Evolutionary conservation across 2,797 vertebrate species (phyloP).

Genomic region (Gambelia wislizenii): DNA sequence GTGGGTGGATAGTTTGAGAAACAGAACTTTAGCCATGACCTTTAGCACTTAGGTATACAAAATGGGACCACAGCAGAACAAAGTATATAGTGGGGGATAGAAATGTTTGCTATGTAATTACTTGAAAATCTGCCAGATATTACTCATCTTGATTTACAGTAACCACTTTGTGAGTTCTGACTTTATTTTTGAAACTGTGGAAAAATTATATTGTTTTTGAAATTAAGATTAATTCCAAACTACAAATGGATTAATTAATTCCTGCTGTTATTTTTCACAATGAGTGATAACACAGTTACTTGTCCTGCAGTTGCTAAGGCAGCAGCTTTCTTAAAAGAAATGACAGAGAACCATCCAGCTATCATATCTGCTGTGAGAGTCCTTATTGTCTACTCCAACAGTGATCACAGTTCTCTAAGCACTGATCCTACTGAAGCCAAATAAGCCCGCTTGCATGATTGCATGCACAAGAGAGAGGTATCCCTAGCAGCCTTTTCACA

Average conservation of each 20-base stretch:
- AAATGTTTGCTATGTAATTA: background rate
- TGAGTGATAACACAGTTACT: background rate
- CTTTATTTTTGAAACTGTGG: slow-evolving; percentile 67
- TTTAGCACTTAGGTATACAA: background rate
- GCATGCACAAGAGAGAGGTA: background rate
- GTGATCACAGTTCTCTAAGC: background rate
- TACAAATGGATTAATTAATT: slow-evolving; percentile 62
- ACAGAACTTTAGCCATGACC: background rate
- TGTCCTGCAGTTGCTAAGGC: background rate
- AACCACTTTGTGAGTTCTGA: slow-evolving; percentile 42
- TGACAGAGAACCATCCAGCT: background rate
- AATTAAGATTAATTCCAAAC: slow-evolving; percentile 58
- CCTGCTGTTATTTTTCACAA: background rate
- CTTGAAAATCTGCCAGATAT: background rate
- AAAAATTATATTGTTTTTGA: slow-evolving; percentile 66
- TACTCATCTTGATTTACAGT: background rate
- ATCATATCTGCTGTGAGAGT: too few relatives aligned
- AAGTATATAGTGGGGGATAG: accelerated
- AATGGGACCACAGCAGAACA: background rate
- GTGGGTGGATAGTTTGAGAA: background rate
- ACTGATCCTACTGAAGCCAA: background rate
- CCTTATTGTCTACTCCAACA: background rate
- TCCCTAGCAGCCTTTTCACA: background rate
- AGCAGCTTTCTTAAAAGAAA: background rate
- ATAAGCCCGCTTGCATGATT: background rate